Conservation (phyloP, 2,888 invertebrate genomes). For the Phengaris arion region DNA sequence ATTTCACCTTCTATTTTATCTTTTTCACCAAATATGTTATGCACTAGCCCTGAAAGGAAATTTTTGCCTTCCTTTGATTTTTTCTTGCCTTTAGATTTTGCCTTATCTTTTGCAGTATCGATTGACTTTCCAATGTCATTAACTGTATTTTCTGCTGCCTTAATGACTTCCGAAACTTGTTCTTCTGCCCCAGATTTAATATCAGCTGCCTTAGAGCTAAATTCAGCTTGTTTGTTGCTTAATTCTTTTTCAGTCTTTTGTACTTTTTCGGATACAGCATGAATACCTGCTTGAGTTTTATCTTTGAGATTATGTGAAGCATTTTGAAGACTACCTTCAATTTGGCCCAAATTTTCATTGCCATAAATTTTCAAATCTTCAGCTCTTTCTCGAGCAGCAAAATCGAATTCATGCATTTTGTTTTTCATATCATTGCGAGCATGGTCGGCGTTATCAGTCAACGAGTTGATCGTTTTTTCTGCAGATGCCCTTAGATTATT, state of each 20-base stretch:
- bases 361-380: constrained; percentile 57
- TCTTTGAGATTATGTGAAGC: constrained; percentile 51
- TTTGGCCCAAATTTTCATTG: constrained; percentile 50
- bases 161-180: constrained; percentile 52
- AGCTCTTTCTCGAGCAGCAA: constrained; percentile 62
- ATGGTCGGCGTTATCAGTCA: constrained; percentile 55
- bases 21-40: constrained; percentile 71
- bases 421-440: constrained; percentile 57
- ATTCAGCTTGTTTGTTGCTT: constrained; percentile 50
- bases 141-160: constrained; percentile 53
- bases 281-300: constrained; percentile 38
- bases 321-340: constrained; percentile 54
- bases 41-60: constrained; percentile 68
- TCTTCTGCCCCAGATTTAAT: constrained; percentile 52
- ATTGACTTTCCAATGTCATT: constrained; percentile 56
- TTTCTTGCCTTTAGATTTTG: constrained; percentile 56
- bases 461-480: constrained; percentile 57
- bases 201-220: constrained; percentile 54
- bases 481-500: constrained; percentile 50
- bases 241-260: constrained; percentile 52
- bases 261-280: constrained; percentile 41
- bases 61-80: constrained; percentile 70
- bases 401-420: constrained; percentile 65
- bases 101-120: constrained; percentile 55
- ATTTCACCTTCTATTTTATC: constrained; percentile 69